phyloP scores from a whole-genome alignment of 2,888 invertebrate genomes.

The Ligdia adustata region DNA sequence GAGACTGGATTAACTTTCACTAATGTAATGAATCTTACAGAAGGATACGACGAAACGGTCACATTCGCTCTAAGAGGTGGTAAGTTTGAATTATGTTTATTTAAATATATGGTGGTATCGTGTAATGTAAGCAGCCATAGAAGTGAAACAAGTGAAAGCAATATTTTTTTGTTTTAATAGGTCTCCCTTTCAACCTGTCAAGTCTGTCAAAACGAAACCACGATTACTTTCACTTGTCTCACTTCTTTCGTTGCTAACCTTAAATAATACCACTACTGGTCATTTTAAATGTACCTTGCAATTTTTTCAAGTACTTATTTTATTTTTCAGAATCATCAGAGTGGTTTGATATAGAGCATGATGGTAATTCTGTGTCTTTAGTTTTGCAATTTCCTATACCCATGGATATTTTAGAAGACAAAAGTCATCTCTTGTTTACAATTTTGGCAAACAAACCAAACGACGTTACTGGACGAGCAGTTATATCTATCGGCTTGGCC shows the following conservation, averaged over 20 bases:
- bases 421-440: conserved; percentile 45
- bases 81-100: too few species aligned
- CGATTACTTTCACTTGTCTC: too few species aligned
- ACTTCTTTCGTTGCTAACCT: too few species aligned
- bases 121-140: too few species aligned
- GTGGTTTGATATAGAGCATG: conserved; percentile 36
- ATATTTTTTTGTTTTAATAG: too few species aligned
- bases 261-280: too few species aligned
- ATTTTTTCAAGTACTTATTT: conserved; percentile 1
- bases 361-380: conserved; percentile 32
- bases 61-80: conserved; percentile 53
- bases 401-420: conserved; percentile 38
- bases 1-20: conserved; percentile 43
- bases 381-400: conserved; percentile 31
- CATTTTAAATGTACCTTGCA: too few species aligned
- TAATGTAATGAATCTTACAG: conserved; percentile 43
- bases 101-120: too few species aligned
- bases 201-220: too few species aligned
- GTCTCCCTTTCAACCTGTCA: too few species aligned
- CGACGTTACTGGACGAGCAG: conserved; percentile 37
- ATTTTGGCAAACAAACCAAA: conserved; percentile 44
- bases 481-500: conserved; percentile 47
- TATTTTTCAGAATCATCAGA: conserved; percentile 39
- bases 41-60: conserved; percentile 54
- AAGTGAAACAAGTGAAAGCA: too few species aligned